Conservation (phyloP, 2,113 vertebrate species). For the Megaceryle maxima region DNA sequence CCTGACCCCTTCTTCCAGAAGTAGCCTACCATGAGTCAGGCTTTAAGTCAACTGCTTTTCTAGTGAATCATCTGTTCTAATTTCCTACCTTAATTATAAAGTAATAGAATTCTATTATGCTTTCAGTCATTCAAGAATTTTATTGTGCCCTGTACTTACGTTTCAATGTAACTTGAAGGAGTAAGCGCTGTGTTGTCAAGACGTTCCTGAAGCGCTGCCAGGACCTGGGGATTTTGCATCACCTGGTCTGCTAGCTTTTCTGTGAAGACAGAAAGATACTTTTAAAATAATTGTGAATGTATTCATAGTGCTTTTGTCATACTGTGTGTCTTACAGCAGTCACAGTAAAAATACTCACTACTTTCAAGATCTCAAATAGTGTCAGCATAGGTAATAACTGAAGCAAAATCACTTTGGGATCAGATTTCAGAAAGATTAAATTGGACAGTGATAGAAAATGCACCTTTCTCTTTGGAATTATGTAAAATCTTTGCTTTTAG, state of each 20-base stretch:
- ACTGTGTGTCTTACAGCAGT: not conserved
- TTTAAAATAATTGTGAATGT: not conserved
- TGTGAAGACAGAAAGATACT: slow-evolving; percentile 10
- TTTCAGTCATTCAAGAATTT: not conserved
- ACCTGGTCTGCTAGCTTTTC: slow-evolving; percentile 82
- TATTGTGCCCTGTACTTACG: slow-evolving; percentile 63
- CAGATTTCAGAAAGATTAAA: not conserved
- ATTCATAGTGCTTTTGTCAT: not conserved
- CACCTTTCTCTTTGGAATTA: not conserved
- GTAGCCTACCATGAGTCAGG: not conserved
- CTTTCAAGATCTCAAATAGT: not conserved
- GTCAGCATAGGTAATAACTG: not conserved
- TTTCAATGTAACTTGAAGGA: slow-evolving; percentile 84
- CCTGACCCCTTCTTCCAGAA: not conserved
- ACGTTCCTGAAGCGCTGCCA: slow-evolving; percentile 82
- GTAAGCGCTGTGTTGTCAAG: slow-evolving; percentile 77
- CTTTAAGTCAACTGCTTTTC: not conserved
- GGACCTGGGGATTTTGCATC: slow-evolving; percentile 84
- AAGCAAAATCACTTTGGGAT: not conserved
- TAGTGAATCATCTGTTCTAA: not conserved
- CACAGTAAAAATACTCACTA: not conserved
- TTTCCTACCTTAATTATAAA: not conserved
- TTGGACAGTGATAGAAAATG: not conserved
- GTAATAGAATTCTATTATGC: not conserved
- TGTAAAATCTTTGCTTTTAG: not conserved